Evolutionary conservation across 53 echinoderm and acorn worm species (phyloP).

Genomic region (Zoroaster sp.): DNA sequence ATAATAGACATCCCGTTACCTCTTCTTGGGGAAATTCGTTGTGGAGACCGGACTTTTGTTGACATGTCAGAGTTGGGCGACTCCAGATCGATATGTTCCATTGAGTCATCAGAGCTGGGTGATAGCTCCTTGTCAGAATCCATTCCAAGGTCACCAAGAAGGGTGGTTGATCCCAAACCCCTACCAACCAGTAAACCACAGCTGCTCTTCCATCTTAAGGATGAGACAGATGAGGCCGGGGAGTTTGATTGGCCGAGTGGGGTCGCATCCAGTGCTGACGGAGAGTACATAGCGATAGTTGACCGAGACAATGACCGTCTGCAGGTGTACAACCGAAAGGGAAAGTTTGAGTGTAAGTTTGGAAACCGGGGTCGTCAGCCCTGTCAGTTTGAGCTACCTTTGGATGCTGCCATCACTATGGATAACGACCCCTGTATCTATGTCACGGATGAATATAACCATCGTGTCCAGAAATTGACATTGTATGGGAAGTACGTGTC

Average conservation of each 20-base stretch:
- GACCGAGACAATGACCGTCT: conserved; percentile 98
- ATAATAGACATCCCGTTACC: conserved; percentile 58
- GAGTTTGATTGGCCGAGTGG: conserved; percentile 99
- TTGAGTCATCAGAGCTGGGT: conserved; percentile 88
- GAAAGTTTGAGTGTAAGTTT: conserved; percentile 98
- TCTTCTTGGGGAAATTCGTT: conserved; percentile 89
- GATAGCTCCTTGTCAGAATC: conserved; percentile 89
- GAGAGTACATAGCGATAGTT: conserved; percentile 91
- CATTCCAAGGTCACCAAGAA: conserved; percentile 81
- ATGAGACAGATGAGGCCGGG: conserved; percentile 92
- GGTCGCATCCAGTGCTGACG: conserved; percentile 84
- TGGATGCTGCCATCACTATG: conserved; percentile 87
- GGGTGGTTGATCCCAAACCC: conserved; percentile 57
- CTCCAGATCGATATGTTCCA: conserved; percentile 85
- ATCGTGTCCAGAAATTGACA: conserved; percentile 97
- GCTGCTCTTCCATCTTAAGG: conserved; percentile 87
- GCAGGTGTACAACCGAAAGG: conserved; percentile 97
- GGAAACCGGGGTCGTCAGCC: conserved; percentile 89
- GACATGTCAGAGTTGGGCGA: conserved; percentile 90
- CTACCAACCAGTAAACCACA: conserved; percentile 77
- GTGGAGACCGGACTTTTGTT: conserved; percentile 81
- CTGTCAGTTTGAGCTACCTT: conserved; percentile 94
- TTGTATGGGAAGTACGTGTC: conserved; percentile 91
- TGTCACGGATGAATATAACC: conserved; percentile 99
- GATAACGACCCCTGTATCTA: conserved; percentile 92